A percentile compares a stretch with the other conserved stretches of the same genome.
phyloP scores from a whole-genome alignment of 2,797 vertebrate genomes.

The Falco biarmicus region DNA sequence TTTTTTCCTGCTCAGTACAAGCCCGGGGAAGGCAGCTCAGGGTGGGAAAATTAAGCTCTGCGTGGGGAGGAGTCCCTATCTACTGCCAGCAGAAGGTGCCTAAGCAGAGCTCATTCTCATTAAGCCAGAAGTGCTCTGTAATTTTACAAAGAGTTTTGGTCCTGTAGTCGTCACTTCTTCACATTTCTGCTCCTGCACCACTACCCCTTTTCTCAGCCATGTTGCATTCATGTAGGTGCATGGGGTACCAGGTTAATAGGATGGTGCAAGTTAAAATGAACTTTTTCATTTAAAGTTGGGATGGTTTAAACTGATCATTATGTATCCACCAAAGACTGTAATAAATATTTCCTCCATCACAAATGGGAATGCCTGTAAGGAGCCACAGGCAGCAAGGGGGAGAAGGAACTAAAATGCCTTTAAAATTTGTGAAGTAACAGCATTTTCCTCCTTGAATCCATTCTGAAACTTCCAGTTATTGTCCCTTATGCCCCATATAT shows the following conservation, averaged over 20 bases:
- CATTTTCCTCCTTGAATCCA: background rate
- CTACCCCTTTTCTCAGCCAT: background rate
- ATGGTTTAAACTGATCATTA: background rate
- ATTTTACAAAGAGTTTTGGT: background rate
- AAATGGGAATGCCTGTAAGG: background rate
- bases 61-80: accelerated
- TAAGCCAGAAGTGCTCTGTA: background rate
- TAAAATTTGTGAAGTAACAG: background rate
- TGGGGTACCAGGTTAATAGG: background rate
- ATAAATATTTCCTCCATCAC: background rate
- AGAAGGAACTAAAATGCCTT: background rate
- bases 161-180: accelerated
- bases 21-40: background rate
- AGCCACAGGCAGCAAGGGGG: background rate
- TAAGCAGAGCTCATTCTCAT: background rate
- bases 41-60: background rate
- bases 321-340: background rate
- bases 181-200: background rate
- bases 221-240: background rate
- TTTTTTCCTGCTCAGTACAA: background rate
- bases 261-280: background rate
- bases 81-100: background rate
- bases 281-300: background rate
- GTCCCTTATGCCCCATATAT: background rate
- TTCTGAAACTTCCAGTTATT: background rate